Base-by-base conservation (phyloP, 2,888 invertebrate genomes). In the Scrobipalpa atriplicella region DNA sequence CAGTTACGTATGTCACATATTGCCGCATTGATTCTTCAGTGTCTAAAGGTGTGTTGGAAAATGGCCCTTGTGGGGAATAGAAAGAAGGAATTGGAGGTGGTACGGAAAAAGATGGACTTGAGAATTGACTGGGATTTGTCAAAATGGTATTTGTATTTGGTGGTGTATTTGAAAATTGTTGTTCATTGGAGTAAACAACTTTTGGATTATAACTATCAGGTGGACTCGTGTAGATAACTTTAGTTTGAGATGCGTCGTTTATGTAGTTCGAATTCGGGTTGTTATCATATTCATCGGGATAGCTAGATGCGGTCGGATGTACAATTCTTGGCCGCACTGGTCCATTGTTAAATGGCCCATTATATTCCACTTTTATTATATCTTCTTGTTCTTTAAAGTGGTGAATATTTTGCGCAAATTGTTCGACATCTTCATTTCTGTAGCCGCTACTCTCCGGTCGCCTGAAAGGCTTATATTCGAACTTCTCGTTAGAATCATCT, bases 1-100 rank as follows among this genome's bases (percentile, higher is more conserved):
- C 19, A 9, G 72, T 73, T 21, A 79, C 58, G 41, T 74, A 73
- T 3, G 77, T 71, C 63, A 61, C 72, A 73, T 41, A 72, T 72
- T 11, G 72, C 68, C 56, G 72, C 73, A 43, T 62, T 18, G 62
- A 21, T 65, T 77, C 77, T 71, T 83, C 78, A 8, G 72, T 69
- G 18, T 80, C 72, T 65, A 76, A 65, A 19, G 72, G 69, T 36
- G 18, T 18, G 16, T 41, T 9, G 41, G 41, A 41, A 13, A 8
- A 18, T 16, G 51, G 18, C 16, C 29, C 29, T 18, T 18, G 13
- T 18, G 18, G 18, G 6, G 16, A 51, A 8, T 52, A 10, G 52
- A 11, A 52, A 19, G 47, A 10, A 1, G 52, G 19, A 9, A 18
- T 52, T 19, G 52, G 18, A 52, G 19, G 9, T 16, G 52, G 52